Percentiles rank a stretch among this genome's conserved stretches.
These are phyloP conservation scores for Parnassius orleans DNA, from an alignment of 2,888 invertebrate genomes.

Conservation along the genomic window DNA sequence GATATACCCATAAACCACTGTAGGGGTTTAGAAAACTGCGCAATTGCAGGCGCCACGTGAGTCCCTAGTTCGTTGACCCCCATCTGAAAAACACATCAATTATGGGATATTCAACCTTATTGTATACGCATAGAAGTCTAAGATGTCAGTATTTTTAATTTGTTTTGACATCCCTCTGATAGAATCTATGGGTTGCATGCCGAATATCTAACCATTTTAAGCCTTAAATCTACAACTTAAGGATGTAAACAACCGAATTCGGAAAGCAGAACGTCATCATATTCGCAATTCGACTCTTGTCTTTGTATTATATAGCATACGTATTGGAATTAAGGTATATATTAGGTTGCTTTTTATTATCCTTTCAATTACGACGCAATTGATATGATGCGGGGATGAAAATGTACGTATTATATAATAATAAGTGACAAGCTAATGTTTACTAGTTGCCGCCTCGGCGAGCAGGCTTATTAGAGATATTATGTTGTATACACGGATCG, in stretches of 20 bases:
- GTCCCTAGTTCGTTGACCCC: conserved; percentile 62
- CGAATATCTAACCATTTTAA: conserved; percentile 5
- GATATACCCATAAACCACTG: conserved; percentile 63
- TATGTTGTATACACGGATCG: background rate
- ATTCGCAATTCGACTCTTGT: conserved; percentile 6
- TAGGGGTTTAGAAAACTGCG: conserved; percentile 74
- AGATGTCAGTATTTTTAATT: conserved; percentile 27
- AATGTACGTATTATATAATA: conserved; percentile 25
- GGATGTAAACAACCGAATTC: conserved; percentile 21
- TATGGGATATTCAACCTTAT: conserved; percentile 29
- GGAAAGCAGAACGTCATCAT: background rate
- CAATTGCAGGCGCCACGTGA: conserved; percentile 73
- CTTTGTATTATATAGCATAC: conserved; percentile 7
- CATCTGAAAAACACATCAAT: conserved; percentile 26
- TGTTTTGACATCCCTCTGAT: conserved; percentile 14
- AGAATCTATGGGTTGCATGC: background rate
- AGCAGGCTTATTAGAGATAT: conserved; percentile 12
- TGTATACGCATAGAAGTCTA: conserved; percentile 25
- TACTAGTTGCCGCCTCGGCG: conserved; percentile 17
- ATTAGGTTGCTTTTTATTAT: background rate
- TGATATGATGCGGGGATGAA: conserved; percentile 21
- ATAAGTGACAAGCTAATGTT: conserved; percentile 25
- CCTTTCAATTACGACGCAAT: conserved; percentile 26
- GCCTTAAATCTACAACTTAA: conserved; percentile 2
- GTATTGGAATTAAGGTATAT: background rate